These are phyloP conservation scores for Parasteatoda tepidariorum DNA, from an alignment of 1,140 invertebrate genomes.

Conservation along the genomic window DNA sequence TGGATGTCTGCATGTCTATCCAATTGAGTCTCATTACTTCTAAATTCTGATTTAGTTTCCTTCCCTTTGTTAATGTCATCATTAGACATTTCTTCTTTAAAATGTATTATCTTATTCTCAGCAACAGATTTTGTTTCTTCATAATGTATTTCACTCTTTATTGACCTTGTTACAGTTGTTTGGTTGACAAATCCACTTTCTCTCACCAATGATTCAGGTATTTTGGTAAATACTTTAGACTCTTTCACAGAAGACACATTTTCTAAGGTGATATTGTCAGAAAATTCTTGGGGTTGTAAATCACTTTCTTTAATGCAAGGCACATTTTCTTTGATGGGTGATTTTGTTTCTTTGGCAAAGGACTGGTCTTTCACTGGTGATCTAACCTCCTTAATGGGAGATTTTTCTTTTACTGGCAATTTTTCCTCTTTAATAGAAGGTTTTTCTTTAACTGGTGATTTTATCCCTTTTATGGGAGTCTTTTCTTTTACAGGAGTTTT, in stretches of 20 bases:
- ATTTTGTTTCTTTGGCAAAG: background rate
- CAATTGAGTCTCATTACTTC: too few relatives aligned
- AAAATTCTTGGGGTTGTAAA: background rate
- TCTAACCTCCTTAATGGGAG: background rate
- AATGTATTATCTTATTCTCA: too few relatives aligned
- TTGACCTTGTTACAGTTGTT: background rate
- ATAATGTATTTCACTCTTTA: background rate
- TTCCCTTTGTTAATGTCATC: too few relatives aligned
- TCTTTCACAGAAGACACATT: background rate
- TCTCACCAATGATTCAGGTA: background rate
- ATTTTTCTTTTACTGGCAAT: conserved; percentile 11
- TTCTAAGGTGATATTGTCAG: background rate
- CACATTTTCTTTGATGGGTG: background rate
- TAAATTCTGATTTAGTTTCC: too few relatives aligned
- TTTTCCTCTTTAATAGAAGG: background rate
- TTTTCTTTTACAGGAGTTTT: too few relatives aligned
- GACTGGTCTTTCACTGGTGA: background rate
- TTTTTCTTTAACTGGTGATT: background rate
- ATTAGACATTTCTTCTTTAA: too few relatives aligned
- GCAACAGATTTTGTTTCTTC: background rate
- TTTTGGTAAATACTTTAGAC: background rate
- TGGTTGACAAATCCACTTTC: background rate
- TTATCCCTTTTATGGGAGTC: background rate
- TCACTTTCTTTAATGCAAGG: background rate
- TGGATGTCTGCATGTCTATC: too few relatives aligned